These are phyloP conservation scores for Hypocryptadius cinnamomeus DNA, from an alignment of 2,113 vertebrate species.

Conservation along the genomic window DNA sequence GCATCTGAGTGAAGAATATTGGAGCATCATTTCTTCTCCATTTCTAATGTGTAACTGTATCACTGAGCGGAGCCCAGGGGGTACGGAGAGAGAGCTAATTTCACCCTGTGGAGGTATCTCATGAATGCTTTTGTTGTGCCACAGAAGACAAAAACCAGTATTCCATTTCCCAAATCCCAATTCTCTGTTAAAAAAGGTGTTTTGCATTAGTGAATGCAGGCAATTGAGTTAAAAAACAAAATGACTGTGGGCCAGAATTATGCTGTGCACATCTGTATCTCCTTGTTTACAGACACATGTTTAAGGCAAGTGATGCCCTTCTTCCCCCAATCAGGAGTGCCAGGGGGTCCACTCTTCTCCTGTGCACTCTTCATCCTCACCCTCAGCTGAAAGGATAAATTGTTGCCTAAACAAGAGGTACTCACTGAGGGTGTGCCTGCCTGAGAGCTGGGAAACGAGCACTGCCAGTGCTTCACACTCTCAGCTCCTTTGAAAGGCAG, in stretches of 20 bases:
- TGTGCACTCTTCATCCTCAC: not conserved
- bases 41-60: not conserved
- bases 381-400: not conserved
- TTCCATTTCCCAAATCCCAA: not conserved
- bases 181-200: not conserved
- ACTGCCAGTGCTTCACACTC: not conserved
- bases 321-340: not conserved
- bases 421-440: not conserved
- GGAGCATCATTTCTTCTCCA: not conserved
- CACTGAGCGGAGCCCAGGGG: not conserved
- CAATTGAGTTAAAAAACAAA: not conserved
- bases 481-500: not conserved
- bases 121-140: not conserved
- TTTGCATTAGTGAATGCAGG: not conserved
- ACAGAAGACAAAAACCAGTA: not conserved
- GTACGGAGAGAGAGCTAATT: not conserved
- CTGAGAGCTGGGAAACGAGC: not conserved
- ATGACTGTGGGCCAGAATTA: not conserved
- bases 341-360: not conserved
- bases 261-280: not conserved
- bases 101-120: not conserved
- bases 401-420: not conserved
- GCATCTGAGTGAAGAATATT: not conserved
- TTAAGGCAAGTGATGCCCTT: not conserved
- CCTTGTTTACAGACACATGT: not conserved